These are phyloP conservation scores for Agrenia bidenticulata DNA, from an alignment of 2,888 invertebrate species.

Conservation along the genomic window DNA sequence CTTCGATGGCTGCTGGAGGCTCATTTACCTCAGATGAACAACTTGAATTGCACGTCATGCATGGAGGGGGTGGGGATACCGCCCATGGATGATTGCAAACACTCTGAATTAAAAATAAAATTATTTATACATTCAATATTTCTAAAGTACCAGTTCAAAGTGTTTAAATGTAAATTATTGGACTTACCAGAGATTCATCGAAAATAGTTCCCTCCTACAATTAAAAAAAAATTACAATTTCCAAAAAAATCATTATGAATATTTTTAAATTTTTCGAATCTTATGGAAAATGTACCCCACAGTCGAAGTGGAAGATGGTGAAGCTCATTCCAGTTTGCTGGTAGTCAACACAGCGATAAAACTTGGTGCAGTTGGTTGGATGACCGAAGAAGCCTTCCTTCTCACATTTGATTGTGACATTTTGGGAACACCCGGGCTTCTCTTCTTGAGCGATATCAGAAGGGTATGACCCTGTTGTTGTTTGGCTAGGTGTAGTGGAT, in stretches of 20 bases:
- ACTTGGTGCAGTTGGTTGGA: conserved; percentile 44
- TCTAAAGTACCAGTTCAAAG: neutral
- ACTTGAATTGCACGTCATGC: conserved; percentile 9
- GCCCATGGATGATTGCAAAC: conserved; percentile 38
- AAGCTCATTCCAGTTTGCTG: conserved; percentile 31
- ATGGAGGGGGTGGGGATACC: conserved; percentile 23
- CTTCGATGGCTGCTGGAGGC: neutral
- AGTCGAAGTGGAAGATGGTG: conserved; percentile 49
- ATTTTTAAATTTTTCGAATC: neutral
- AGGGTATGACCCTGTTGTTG: conserved; percentile 8
- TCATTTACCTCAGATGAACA: neutral
- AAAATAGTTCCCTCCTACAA: conserved; percentile 48
- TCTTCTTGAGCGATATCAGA: neutral
- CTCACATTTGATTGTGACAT: conserved; percentile 31
- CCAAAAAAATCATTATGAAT: neutral
- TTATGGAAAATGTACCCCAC: conserved; percentile 28
- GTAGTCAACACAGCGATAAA: conserved; percentile 49
- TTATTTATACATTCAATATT: neutral
- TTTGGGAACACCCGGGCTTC: conserved; percentile 16
- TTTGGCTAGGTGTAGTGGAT: conserved; percentile 12
- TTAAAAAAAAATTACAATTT: conserved; percentile 23
- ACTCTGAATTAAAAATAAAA: no score
- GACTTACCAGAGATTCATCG: conserved; percentile 36
- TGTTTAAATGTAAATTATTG: neutral
- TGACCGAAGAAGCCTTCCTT: conserved; percentile 44